Percentiles rank a stretch among this genome's conserved stretches.
Evolutionary conservation across 2,113 vertebrate species (phyloP).

Genomic region (Clarias macrocephalus): DNA sequence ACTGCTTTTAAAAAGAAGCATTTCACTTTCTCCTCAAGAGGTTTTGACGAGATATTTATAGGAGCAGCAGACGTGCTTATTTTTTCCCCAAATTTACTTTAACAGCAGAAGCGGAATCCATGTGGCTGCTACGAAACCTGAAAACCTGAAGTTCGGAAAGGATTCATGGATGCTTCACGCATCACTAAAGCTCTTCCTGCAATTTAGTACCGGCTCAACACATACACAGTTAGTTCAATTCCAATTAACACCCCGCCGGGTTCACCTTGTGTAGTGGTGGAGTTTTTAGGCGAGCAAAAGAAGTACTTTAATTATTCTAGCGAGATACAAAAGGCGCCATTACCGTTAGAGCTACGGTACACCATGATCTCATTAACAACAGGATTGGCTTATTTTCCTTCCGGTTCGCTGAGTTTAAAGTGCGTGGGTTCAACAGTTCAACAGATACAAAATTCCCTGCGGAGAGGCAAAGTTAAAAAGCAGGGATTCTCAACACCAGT

Average conservation of each 20-base stretch:
- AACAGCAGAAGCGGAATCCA: constrained; percentile 10
- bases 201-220: not conserved
- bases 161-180: not conserved
- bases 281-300: not conserved
- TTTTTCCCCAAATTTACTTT: not conserved
- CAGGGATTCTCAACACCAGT: not conserved
- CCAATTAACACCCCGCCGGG: not conserved
- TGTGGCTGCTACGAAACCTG: constrained; percentile 37
- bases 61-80: constrained; percentile 21
- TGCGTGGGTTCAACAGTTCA: not conserved
- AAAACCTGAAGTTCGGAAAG: constrained; percentile 1
- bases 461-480: not conserved
- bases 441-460: not conserved
- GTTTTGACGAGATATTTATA: constrained; percentile 35
- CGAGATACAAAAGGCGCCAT: not conserved
- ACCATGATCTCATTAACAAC: constrained; percentile 15
- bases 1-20: constrained; percentile 3
- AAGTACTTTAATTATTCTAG: constrained; percentile 12
- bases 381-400: not conserved
- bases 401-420: constrained; percentile 7
- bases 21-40: not conserved
- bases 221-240: not conserved
- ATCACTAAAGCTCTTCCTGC: not conserved
- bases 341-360: constrained; percentile 2
- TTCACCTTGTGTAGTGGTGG: not conserved